phyloP scores from a whole-genome alignment of 2,113 vertebrate species.

The Neotoma lepida region DNA sequence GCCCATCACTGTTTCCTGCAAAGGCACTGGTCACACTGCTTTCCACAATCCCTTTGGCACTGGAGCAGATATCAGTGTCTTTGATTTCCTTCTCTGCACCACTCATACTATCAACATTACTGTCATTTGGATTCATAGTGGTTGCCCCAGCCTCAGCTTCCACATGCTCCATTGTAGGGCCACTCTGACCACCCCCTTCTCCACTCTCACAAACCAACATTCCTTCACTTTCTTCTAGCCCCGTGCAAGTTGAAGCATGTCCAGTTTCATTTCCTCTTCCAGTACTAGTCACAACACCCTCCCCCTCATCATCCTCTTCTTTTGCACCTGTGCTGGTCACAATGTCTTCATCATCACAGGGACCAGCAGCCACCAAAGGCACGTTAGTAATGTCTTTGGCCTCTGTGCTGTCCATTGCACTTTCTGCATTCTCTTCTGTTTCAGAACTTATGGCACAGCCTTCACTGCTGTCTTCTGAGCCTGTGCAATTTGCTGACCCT shows the following conservation, averaged over 20 bases:
- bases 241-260: constrained; percentile 79
- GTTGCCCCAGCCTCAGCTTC: constrained; percentile 76
- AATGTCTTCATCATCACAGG: constrained; percentile 85
- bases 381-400: constrained; percentile 71
- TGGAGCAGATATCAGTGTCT: constrained; percentile 71
- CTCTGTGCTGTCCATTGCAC: constrained; percentile 82
- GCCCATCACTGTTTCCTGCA: background rate
- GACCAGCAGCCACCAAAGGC: constrained; percentile 62
- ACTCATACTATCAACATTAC: constrained; percentile 73
- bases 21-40: constrained; percentile 84
- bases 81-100: constrained; percentile 60
- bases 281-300: constrained; percentile 87
- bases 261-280: constrained; percentile 86
- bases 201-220: constrained; percentile 72
- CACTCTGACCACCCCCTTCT: constrained; percentile 73
- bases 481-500: constrained; percentile 80
- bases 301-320: constrained; percentile 88
- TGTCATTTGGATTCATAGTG: constrained; percentile 59
- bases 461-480: constrained; percentile 82
- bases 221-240: constrained; percentile 75
- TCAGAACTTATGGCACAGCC: constrained; percentile 81
- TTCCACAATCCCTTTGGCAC: constrained; percentile 83
- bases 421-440: constrained; percentile 81
- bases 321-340: constrained; percentile 89
- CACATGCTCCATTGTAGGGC: constrained; percentile 68